Conservation (phyloP, 2,888 invertebrate genomes). For the Rhaphigaster nebulosa region DNA sequence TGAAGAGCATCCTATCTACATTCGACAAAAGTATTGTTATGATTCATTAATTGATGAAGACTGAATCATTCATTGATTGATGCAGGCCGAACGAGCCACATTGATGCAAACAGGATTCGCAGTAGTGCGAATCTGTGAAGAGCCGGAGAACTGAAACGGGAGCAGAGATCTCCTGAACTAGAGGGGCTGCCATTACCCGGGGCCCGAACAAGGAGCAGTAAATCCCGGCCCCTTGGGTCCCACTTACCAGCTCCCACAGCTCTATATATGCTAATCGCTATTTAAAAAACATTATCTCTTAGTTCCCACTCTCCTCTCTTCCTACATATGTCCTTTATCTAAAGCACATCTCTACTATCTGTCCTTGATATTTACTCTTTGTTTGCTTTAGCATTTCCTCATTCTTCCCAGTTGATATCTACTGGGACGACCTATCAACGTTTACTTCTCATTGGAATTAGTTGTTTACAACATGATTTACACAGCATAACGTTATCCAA, state of each 20-base stretch:
- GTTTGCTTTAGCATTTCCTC: neutral
- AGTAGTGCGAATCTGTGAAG: neutral
- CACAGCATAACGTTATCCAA: too few species aligned
- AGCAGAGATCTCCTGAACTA: too few species aligned
- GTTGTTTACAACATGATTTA: too few species aligned
- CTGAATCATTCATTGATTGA: too few species aligned
- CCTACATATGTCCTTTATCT: constrained; percentile 47
- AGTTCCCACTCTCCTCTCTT: constrained; percentile 31
- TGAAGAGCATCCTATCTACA: too few species aligned
- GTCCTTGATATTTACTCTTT: neutral
- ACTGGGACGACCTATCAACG: neutral
- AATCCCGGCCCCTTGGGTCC: constrained; percentile 58
- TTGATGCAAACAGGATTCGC: too few species aligned
- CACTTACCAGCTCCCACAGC: constrained; percentile 51
- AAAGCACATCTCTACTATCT: constrained; percentile 23
- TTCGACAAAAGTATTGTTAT: too few species aligned
- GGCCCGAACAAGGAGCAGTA: neutral
- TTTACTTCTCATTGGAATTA: neutral
- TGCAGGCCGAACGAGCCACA: too few species aligned
- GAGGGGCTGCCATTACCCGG: neutral
- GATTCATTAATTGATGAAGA: too few species aligned
- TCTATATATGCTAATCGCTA: constrained; percentile 63
- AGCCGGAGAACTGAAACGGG: neutral
- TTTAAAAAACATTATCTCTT: constrained; percentile 63
- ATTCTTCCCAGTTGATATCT: neutral